A percentile compares a stretch with the other conserved stretches of the same genome.
Conservation (phyloP, 1,140 invertebrate species). For the Dendroctonus valens region DNA sequence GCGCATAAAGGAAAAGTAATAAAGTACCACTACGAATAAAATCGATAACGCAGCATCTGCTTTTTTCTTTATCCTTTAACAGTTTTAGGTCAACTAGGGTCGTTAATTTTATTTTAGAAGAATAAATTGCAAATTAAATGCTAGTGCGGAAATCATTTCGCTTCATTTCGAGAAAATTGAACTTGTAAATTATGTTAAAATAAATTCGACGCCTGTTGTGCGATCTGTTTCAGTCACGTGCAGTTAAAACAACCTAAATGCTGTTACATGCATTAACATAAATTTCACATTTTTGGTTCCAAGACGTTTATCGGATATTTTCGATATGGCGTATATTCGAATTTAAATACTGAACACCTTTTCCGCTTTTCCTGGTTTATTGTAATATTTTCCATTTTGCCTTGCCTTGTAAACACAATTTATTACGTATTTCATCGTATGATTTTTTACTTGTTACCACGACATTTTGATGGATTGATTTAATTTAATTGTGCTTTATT, state of each 20-base stretch:
- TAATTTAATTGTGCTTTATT: no score
- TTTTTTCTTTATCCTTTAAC: slow-evolving; percentile 27
- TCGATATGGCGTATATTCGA: background rate
- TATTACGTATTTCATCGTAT: no score
- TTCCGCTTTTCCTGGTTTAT: background rate
- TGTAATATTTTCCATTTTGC: no score
- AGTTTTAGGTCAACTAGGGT: slow-evolving; percentile 14
- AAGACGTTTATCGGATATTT: slow-evolving; percentile 1
- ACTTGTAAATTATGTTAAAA: slow-evolving; percentile 15
- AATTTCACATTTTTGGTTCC: slow-evolving; percentile 15
- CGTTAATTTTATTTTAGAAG: slow-evolving; percentile 20
- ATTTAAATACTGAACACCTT: slow-evolving; percentile 11
- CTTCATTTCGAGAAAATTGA: slow-evolving; percentile 10
- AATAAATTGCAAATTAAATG: slow-evolving; percentile 7
- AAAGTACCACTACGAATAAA: slow-evolving; percentile 37
- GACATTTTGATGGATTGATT: no score
- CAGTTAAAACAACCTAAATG: slow-evolving; percentile 7
- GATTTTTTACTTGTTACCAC: no score
- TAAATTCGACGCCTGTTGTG: slow-evolving; percentile 8
- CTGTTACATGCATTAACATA: slow-evolving; percentile 22
- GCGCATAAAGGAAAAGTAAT: slow-evolving; percentile 35
- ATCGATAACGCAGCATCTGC: slow-evolving; percentile 33
- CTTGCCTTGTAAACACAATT: no score
- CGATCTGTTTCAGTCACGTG: slow-evolving; percentile 15
- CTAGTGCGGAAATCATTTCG: slow-evolving; percentile 5